Base-by-base conservation (phyloP, 1,140 invertebrate genomes). In the Medauroidea extradentata region DNA sequence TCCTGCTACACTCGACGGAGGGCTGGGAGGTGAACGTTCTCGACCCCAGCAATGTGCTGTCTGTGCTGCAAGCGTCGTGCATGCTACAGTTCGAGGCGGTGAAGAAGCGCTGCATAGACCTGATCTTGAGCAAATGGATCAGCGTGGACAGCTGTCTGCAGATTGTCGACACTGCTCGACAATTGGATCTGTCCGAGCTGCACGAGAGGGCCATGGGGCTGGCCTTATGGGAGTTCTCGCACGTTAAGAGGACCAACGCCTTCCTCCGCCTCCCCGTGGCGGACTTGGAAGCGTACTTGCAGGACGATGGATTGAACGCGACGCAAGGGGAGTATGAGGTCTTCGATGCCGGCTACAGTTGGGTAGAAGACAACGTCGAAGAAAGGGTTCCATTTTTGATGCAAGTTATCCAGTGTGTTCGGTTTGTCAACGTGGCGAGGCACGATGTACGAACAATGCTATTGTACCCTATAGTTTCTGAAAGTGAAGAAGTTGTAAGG, bases 61-160 rank as follows among this genome's bases (percentile, higher is more conserved):
- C 75, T 52, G 60, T 79, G 44, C 63, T 79, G 25, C 70, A 75
- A 55, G 73, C 78, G 52, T 73, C 72, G 0, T 69, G 69, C 46
- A 66, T 77, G 63, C 57, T 78, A 44, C 72, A 79, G 62, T 78
- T 77, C 60, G 72, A 74, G 19, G 67, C 68, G 27, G 73, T 80
- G 29, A 71, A 76, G 38, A 66, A 73, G 25, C 69, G 68, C 52
- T 73, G 71, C 53, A 56, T 69, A 4, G 60, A 72, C n/a, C 75
- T 77, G 58, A 67, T 79, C 3, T 53, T 69, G 16, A 52, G 63
- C n/a, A 71, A 56, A 23, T 65, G 77, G 59, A 65, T 80, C 9
- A 71, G 73, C 59, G 62, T 71, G n/a, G 71, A 70, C 25, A 79
- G 76, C 57, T 78, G 75, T 62, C 61, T 80, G 34, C 72, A 73